These are phyloP conservation scores for Orthonevra nobilis DNA, from an alignment of 2,888 invertebrate species.

Conservation along the genomic window DNA sequence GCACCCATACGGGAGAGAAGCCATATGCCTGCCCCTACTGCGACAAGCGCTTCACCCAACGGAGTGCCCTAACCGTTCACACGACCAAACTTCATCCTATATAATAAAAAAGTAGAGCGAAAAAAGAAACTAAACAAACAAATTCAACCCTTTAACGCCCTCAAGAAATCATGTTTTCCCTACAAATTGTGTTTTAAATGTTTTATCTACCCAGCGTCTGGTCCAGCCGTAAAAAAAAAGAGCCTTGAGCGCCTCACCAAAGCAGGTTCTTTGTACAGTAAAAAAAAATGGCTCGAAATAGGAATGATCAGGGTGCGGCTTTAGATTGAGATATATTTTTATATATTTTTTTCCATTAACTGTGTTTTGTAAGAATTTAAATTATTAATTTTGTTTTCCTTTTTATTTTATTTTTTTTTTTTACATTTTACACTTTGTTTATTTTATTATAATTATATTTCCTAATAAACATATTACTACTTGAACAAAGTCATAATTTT, in stretches of 20 bases:
- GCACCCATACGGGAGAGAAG: conserved; percentile 79
- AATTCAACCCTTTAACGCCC: conserved; percentile 26
- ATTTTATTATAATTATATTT: conserved; percentile 50
- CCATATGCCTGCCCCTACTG: conserved; percentile 79
- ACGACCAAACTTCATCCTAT: conserved; percentile 78
- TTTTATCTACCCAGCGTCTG: conserved; percentile 33
- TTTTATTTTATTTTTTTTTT: conserved; percentile 28
- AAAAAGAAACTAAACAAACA: too few relatives aligned
- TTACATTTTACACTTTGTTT: conserved; percentile 34
- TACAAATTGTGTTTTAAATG: conserved; percentile 49
- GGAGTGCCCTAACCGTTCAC: conserved; percentile 79
- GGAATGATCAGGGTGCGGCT: conserved; percentile 37
- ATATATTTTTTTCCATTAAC: too few relatives aligned
- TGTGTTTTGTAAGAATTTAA: conserved; percentile 70
- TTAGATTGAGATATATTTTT: too few relatives aligned
- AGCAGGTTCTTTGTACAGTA: conserved; percentile 41
- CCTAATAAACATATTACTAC: conserved; percentile 57
- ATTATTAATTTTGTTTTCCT: conserved; percentile 61
- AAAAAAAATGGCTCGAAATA: conserved; percentile 39
- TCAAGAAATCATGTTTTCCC: conserved; percentile 53
- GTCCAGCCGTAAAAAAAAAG: conserved; percentile 10
- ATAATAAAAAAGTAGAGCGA: conserved; percentile 44
- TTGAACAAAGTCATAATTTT: conserved; percentile 67
- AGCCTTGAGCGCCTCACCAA: conserved; percentile 16
- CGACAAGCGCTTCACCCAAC: conserved; percentile 79